Percentiles rank a stretch among this genome's conserved stretches.
These are phyloP conservation scores for Thysanoteuthis rhombus DNA, from an alignment of 2,888 invertebrate genomes.

Conservation along the genomic window DNA sequence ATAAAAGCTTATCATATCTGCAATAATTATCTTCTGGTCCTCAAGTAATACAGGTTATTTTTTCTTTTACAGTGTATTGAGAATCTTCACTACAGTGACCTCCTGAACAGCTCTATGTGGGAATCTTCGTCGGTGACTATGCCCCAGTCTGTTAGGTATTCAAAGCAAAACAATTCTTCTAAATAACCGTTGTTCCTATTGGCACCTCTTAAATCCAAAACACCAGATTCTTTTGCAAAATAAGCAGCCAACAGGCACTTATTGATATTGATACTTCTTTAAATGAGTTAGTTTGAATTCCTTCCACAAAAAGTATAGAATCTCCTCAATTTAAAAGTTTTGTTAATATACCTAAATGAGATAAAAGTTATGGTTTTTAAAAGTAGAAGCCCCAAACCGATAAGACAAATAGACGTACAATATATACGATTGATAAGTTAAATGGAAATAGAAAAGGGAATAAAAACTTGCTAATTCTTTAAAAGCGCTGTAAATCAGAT, in stretches of 20 bases:
- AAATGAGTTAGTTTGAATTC: not conserved
- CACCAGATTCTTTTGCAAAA: not conserved
- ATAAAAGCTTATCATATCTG: too few relatives aligned
- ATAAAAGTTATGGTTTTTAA: not conserved
- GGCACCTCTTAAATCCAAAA: not conserved
- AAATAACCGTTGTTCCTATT: slow-evolving; percentile 13
- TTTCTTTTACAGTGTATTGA: slow-evolving; percentile 79
- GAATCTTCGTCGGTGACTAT: slow-evolving; percentile 81
- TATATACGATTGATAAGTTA: not conserved
- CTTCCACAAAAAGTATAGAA: not conserved
- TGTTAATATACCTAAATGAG: not conserved
- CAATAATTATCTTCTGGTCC: not conserved
- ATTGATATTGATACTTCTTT: not conserved
- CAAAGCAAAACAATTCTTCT: slow-evolving; percentile 27
- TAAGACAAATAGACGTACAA: not conserved
- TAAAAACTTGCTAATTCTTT: not conserved
- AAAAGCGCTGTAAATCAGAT: too few relatives aligned
- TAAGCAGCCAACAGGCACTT: not conserved
- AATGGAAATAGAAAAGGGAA: not conserved
- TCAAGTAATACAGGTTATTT: not conserved
- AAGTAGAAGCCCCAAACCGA: not conserved
- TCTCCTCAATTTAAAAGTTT: not conserved
- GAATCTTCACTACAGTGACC: slow-evolving; percentile 88
- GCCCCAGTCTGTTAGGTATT: slow-evolving; percentile 77
- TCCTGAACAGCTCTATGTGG: slow-evolving; percentile 78